These are phyloP conservation scores for Zaprionus bogoriensis DNA, from an alignment of 2,888 invertebrate species.

Conservation along the genomic window DNA sequence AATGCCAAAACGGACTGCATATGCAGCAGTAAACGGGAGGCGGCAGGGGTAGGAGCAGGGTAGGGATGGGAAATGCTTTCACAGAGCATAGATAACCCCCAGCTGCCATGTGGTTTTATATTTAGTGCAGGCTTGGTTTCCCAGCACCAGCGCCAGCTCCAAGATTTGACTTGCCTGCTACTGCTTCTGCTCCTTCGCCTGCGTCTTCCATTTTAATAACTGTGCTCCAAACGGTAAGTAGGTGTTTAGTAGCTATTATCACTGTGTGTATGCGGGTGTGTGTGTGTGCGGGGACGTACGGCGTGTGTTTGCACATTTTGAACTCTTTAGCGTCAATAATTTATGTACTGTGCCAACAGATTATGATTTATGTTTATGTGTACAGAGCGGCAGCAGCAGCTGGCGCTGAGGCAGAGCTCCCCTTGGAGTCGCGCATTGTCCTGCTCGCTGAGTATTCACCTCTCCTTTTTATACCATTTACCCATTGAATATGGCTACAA, in stretches of 20 bases:
- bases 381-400: constrained; percentile 44
- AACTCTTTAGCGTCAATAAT: constrained; percentile 77
- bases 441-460: constrained; percentile 10
- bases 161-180: too few relatives aligned
- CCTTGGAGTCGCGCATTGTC: too few relatives aligned
- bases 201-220: constrained; percentile 54
- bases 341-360: constrained; percentile 74
- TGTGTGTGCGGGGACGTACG: constrained; percentile 14
- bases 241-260: constrained; percentile 75
- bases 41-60: not conserved
- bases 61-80: not conserved
- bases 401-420: not conserved
- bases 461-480: too few relatives aligned
- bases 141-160: not conserved
- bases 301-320: constrained; percentile 55
- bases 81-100: constrained; percentile 30
- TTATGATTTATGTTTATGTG: constrained; percentile 72
- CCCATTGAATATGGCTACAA: too few relatives aligned
- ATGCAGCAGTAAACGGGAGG: constrained; percentile 37
- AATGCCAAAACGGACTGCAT: constrained; percentile 34
- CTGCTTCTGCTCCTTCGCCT: constrained; percentile 3
- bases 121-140: constrained; percentile 7
- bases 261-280: constrained; percentile 18
- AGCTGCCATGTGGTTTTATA: constrained; percentile 32
- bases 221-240: constrained; percentile 55